Evolutionary conservation across 2,888 invertebrate genomes (phyloP), one percentile per base, ranked within the genome.

Genomic region (Seira musarum): DNA sequence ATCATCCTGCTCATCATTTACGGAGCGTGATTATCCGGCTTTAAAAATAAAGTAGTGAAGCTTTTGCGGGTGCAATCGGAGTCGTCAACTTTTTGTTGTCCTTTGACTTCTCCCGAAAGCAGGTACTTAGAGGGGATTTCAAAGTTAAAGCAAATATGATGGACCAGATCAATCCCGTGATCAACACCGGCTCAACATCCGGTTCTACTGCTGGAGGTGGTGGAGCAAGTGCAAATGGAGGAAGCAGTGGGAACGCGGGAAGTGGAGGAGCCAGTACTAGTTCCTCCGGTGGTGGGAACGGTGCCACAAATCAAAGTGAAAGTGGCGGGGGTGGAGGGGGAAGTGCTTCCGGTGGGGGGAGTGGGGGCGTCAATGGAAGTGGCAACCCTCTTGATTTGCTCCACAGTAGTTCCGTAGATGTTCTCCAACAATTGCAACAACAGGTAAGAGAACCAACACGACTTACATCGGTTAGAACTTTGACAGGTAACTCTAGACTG

Each of bases 151-250:
- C 64, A 57, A 71, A 78, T 66, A 78, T 78, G 78, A 78, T 78
- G 78, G 78, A 78, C 78, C 78, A 71, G 60, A 71, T 78, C 78
- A 78, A 78, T 78, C 78, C 78, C 40, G 78, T 78, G 35, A 71
- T 78, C 71, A 78, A 78, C 71, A 49, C 77, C 49, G 66, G 57
- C 30, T 49, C 65, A 35, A 49, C 53, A 22, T 71, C 78, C 24
- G 64, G 60, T 15, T 25, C 69, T 19, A 40, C 71, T 61, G 71
- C 61, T 61, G 61, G 71, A 61, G 71, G 71, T 35, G 24, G 49
- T 53, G 24, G 35, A n/a, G 57, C 69, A 19, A 53, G 17, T 53
- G 57, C 57, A 57, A 71, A 71, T 61, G 57, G 57, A 30, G 57
- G 69, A 17, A 61, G 71, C 64, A 30, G 53, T n/a, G 70, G 71